Conservation (phyloP, 2,113 vertebrate species). For the Microcebus griseorufus region DNA sequence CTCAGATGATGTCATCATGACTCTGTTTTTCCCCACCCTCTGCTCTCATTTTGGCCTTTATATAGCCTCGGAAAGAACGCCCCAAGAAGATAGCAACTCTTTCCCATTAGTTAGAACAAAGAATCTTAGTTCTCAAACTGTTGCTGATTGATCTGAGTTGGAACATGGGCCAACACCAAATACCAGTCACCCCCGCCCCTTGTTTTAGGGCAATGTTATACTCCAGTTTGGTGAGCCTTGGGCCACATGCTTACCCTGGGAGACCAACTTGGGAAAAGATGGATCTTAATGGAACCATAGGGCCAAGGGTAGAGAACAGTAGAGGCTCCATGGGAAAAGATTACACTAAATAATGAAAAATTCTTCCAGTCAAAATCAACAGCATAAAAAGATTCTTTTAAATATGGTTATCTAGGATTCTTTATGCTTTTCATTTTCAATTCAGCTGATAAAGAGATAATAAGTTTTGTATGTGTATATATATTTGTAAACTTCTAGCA, state of each 20-base stretch:
- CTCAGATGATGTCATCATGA: neutral
- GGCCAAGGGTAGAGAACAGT: neutral
- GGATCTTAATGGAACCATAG: neutral
- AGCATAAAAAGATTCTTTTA: neutral
- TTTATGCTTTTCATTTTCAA: neutral
- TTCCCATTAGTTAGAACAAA: neutral
- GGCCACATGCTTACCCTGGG: neutral
- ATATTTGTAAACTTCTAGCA: neutral
- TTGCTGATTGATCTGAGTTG: neutral
- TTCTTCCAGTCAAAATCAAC: neutral
- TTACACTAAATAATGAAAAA: neutral
- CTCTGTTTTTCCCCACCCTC: neutral
- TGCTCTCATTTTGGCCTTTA: neutral
- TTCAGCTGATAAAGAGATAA: neutral
- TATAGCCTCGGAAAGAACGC: neutral
- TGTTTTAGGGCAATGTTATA: neutral
- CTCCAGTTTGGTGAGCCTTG: neutral
- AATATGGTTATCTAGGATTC: neutral
- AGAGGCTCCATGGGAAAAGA: neutral
- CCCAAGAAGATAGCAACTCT: neutral
- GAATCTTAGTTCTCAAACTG: neutral
- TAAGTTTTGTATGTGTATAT: neutral
- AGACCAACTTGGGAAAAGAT: neutral
- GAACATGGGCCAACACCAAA: neutral
- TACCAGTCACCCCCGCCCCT: neutral